These are phyloP conservation scores for Hyles vespertilio DNA, from an alignment of 1,140 invertebrate genomes.

Conservation along the genomic window DNA sequence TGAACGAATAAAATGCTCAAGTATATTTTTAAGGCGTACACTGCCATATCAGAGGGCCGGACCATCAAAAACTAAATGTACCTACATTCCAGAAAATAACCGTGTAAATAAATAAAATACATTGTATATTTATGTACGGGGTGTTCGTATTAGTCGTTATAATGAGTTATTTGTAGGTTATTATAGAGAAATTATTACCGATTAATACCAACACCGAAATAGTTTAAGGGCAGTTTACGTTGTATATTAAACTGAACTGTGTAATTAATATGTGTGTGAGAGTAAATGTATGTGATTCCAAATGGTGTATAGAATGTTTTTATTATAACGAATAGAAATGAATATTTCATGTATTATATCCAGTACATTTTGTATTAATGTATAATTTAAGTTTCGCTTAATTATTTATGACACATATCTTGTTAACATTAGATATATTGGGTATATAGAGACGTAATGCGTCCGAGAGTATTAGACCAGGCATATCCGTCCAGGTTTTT, in stretches of 20 bases:
- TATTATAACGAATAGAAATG: constrained; percentile 27
- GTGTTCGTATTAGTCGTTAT: constrained; percentile 3
- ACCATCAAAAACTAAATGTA: constrained; percentile 14
- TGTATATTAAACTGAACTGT: constrained; percentile 62
- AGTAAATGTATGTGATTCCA: constrained; percentile 34
- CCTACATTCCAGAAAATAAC: constrained; percentile 4
- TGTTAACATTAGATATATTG: constrained; percentile 10
- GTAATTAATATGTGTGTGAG: constrained; percentile 37
- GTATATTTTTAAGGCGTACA: constrained; percentile 54
- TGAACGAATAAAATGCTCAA: constrained; percentile 64
- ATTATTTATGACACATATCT: constrained; percentile 27
- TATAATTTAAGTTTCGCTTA: constrained; percentile 26
- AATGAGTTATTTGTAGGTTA: too few species aligned
- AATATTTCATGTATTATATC: constrained; percentile 34
- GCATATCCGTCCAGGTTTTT: constrained; percentile 5
- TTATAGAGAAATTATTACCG: background rate
- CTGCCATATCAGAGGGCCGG: constrained; percentile 53
- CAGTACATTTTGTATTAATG: constrained; percentile 34
- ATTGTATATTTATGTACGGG: constrained; percentile 60
- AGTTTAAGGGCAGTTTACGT: constrained; percentile 47
- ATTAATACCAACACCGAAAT: constrained; percentile 28
- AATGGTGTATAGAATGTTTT: constrained; percentile 51
- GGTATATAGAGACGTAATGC: background rate
- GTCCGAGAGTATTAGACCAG: constrained; percentile 16
- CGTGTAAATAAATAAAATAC: constrained; percentile 54